Base-by-base conservation (phyloP, 2,888 invertebrate species). In the Merodon equestris region DNA sequence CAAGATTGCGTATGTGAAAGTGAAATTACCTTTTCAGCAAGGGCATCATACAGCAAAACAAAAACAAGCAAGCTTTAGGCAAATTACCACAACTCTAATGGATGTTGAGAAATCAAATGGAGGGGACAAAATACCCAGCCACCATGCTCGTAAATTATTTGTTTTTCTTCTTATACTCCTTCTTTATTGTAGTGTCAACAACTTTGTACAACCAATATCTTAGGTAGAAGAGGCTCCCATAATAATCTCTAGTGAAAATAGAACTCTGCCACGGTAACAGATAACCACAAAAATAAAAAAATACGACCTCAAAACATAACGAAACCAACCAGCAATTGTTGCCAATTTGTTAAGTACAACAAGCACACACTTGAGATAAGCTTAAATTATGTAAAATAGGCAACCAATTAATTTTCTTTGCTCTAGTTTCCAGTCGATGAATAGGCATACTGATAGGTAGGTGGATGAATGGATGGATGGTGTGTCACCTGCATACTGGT, bases 391-490 rank as follows among this genome's bases (percentile, higher is more conserved):
- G 86, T 85, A 87, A 86, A 87, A 84, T 84, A 83, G 85, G 84
- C 82, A 84, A 83, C 77, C 84, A 87, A 87, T 87, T 86, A 86
- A 85, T 87, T 87, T 87, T 87, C 87, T 86, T 83, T 86, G 87
- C 86, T 87, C 87, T 83, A 87, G 84, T 86, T 86, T 86, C 68
- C n/a, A n/a, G n/a, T n/a, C n/a, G n/a, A n/a, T n/a, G n/a, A n/a
- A n/a, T n/a, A 42, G 1, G n/a, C 40, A 58, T 15, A 12, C 27
- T 50, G 51, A 63, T 66, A 79, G 48, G 7, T 27, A 7, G 27
- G 7, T 27, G 7, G 27, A 7, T 27, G 27, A 7, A n/a, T 7
- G 27, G 27, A 27, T 27, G 27, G 27, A 27, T 7, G 27, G 27
- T 7, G 7, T 60, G 61, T 63, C 57, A 68, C 79, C 74, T 64